Evolutionary conservation across 2,888 invertebrate genomes (phyloP).

Genomic region (Lochmaea crataegi): DNA sequence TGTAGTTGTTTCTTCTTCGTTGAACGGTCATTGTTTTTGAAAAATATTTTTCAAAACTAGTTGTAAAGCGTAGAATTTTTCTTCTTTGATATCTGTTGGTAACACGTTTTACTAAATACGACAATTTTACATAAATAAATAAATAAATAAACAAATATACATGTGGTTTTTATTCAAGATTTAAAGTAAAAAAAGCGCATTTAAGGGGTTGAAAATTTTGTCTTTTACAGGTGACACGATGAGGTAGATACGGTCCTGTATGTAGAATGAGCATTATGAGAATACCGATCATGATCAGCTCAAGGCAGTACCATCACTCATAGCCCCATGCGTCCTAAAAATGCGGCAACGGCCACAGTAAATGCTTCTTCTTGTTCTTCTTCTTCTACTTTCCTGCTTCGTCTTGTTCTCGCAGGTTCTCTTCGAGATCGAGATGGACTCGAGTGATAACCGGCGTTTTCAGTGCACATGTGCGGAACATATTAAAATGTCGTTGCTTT

Average conservation of each 20-base stretch:
- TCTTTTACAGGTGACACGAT: not conserved
- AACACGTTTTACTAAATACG: no score
- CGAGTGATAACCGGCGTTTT: slow-evolving; percentile 50
- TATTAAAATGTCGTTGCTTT: slow-evolving; percentile 52
- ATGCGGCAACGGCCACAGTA: slow-evolving; percentile 48
- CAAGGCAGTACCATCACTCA: slow-evolving; percentile 56
- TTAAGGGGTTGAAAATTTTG: not conserved
- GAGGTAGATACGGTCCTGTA: slow-evolving; percentile 17
- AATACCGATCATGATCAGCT: slow-evolving; percentile 56
- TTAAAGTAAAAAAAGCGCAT: no score
- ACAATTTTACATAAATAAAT: no score
- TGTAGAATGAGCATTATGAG: slow-evolving; percentile 52
- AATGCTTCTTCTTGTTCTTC: slow-evolving; percentile 50
- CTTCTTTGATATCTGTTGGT: no score
- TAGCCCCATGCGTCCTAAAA: slow-evolving; percentile 53
- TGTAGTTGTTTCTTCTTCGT: no score
- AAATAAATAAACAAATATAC: no score
- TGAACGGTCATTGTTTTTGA: no score
- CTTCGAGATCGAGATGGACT: slow-evolving; percentile 50
- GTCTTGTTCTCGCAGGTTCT: slow-evolving; percentile 45
- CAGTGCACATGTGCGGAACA: slow-evolving; percentile 53
- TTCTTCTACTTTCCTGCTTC: slow-evolving; percentile 43
- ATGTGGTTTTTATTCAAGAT: no score
- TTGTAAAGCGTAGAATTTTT: no score
- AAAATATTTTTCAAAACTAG: no score